These are phyloP conservation scores for Athripsodes cinereus DNA, from an alignment of 2,888 invertebrate genomes.

Conservation along the genomic window DNA sequence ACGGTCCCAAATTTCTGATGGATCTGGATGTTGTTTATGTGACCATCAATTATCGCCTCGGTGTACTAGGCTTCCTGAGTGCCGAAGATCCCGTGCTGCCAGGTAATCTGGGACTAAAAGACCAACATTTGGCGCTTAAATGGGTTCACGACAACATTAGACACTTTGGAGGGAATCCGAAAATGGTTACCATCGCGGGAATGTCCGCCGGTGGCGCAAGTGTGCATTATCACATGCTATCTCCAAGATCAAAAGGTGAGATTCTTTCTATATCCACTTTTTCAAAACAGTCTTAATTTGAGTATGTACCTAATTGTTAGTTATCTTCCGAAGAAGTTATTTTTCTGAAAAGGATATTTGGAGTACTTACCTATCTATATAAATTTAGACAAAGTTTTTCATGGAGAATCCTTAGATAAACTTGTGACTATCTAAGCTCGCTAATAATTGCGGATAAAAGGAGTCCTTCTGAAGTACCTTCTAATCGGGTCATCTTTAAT, in stretches of 20 bases:
- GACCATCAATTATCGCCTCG: conserved; percentile 65
- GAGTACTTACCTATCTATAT: no score
- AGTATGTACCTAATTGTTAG: no score
- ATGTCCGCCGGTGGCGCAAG: conserved; percentile 71
- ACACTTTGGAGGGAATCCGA: conserved; percentile 65
- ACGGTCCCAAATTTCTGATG: conserved; percentile 56
- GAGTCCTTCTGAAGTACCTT: no score
- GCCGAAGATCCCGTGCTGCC: conserved; percentile 63
- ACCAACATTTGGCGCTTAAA: conserved; percentile 62
- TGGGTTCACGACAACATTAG: conserved; percentile 66
- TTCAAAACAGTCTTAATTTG: no score
- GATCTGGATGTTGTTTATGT: conserved; percentile 60
- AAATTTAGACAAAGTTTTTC: no score
- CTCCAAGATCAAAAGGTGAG: conserved; percentile 55
- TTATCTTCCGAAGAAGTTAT: no score
- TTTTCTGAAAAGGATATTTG: no score
- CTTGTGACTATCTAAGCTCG: no score
- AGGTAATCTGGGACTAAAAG: conserved; percentile 68
- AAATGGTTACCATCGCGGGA: conserved; percentile 61
- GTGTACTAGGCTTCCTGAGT: conserved; percentile 66
- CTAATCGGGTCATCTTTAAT: no score
- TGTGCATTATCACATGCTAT: conserved; percentile 65
- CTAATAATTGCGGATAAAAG: no score
- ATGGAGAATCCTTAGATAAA: no score
- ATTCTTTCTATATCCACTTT: no score